phyloP scores from a whole-genome alignment of 2,113 vertebrate species.

The Pao palembangensis region DNA sequence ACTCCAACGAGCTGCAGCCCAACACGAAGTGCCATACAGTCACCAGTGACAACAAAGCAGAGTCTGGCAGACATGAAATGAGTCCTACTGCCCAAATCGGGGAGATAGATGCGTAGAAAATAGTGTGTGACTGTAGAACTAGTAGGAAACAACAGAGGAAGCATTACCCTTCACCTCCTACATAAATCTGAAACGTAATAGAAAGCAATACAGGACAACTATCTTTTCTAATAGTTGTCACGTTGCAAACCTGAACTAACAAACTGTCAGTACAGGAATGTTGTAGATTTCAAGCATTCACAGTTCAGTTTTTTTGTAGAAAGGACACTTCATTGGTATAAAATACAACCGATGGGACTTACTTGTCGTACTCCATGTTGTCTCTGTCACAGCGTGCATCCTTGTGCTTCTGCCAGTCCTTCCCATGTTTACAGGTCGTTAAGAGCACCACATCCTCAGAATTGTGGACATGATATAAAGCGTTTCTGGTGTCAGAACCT shows the following conservation, averaged over 20 bases:
- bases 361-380: slow-evolving; percentile 96
- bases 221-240: background rate
- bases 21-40: slow-evolving; percentile 55
- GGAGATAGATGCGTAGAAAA: slow-evolving; percentile 39
- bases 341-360: slow-evolving; percentile 66
- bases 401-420: slow-evolving; percentile 99
- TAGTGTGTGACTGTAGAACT: slow-evolving; percentile 4
- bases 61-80: slow-evolving; percentile 41
- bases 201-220: background rate
- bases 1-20: slow-evolving; percentile 59
- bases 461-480: slow-evolving; percentile 97
- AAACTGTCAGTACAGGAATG: no score
- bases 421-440: slow-evolving; percentile 98
- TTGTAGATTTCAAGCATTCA: no score
- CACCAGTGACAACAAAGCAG: slow-evolving; percentile 62
- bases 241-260: no score
- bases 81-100: slow-evolving; percentile 44
- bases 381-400: slow-evolving; percentile 95
- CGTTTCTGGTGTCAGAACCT: slow-evolving; percentile 98
- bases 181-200: background rate
- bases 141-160: background rate
- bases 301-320: background rate
- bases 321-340: background rate
- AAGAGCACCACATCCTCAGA: slow-evolving; percentile 95
- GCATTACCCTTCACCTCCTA: background rate